Base-by-base conservation (phyloP, 2,888 invertebrate genomes). In the Toxonevra muliebris region DNA sequence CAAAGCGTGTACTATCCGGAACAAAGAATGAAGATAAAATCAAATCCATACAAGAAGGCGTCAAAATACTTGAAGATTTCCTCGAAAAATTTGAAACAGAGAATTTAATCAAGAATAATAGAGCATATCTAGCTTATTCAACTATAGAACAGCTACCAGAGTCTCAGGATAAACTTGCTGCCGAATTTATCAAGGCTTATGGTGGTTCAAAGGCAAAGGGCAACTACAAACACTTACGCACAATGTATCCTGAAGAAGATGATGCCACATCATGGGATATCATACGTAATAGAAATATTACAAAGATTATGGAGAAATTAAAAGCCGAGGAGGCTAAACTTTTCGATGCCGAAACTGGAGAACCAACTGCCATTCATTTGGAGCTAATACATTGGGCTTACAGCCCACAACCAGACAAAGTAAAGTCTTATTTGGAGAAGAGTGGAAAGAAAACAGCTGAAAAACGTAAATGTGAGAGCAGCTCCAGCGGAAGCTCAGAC, bases 11-110 rank as follows among this genome's bases (percentile, higher is more conserved):
- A 0, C 86, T 92, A 2, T 90, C 92, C 1, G 91, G 92, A 63
- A 93, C 93, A 0, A 90, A 91, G 74, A 92, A 92, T 77, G 91
- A 92, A 77, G 90, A 90, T 15, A 93, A 93, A 78, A 85, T 93
- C 8, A 87, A 89, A 67, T 91, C 92, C 76, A 92, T 93, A 70
- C 91, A 91, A 73, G 91, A 91, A 72, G 92, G 92, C 0, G 88
- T 93, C 61, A 83, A 88, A 40, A 86, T 90, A 10, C 90, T 93
- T 74, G 92, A 93, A 78, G 88, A 90, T 74, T 93, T 92, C 85
- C 85, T 93, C 0, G 91, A 91, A 67, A 91, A 92, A 72, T 93
- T 91, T 79, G 92, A 92, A 73, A 87, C 88, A 0, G 86, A 89
- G 74, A 90, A 91, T 75, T 84, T 89, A 68, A 88, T 90, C 43